Evolutionary conservation across 2,888 invertebrate genomes (phyloP).

Genomic region (Listrodromus nycthemerus): DNA sequence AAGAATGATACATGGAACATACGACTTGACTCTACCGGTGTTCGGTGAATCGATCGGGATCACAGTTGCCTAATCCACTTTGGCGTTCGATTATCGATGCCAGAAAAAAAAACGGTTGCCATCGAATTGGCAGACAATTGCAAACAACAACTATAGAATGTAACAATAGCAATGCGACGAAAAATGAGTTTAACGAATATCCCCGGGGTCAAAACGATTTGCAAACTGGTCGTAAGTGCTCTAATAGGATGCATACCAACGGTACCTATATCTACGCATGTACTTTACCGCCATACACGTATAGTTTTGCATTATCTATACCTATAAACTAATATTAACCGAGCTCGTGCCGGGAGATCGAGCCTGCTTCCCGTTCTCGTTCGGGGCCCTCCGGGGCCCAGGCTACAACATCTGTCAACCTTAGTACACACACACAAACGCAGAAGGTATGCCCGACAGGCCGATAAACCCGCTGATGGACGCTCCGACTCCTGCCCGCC

Average conservation of each 20-base stretch:
- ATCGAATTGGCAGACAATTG: neutral
- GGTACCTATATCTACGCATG: neutral
- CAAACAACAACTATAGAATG: neutral
- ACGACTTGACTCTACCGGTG: neutral
- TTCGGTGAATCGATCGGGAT: neutral
- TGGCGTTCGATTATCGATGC: neutral
- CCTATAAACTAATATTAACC: conserved; percentile 15
- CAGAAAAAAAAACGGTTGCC: neutral
- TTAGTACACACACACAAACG: conserved; percentile 48
- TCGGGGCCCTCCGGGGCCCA: conserved; percentile 39
- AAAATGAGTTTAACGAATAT: conserved; percentile 4
- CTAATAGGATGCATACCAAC: conserved; percentile 6
- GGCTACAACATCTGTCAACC: conserved; percentile 75
- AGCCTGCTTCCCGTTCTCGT: conserved; percentile 19
- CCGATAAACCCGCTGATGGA: conserved; percentile 76
- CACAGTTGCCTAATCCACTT: neutral
- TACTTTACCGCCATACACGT: neutral
- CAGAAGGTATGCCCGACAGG: conserved; percentile 66
- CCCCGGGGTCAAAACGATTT: conserved; percentile 10
- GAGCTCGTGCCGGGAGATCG: conserved; percentile 34
- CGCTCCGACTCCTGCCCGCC: conserved; percentile 67
- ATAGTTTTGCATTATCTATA: conserved; percentile 6
- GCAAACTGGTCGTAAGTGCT: conserved; percentile 4
- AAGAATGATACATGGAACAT: neutral
- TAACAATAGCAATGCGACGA: neutral